phyloP scores from a whole-genome alignment of 2,888 invertebrate species.

The Andrena chrysosceles region DNA sequence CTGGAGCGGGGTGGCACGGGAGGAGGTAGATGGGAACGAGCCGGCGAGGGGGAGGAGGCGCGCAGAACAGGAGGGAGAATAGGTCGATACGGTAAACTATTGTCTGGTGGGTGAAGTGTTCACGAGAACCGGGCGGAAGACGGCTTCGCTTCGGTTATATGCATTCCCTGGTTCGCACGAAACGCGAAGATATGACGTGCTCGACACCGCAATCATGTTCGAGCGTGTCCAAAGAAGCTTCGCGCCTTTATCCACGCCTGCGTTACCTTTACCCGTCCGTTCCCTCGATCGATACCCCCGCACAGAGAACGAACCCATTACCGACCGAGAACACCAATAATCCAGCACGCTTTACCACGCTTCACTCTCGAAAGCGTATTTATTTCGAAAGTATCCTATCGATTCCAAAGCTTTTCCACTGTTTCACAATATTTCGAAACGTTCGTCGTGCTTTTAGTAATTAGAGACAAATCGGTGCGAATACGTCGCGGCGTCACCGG shows the following conservation, averaged over 20 bases:
- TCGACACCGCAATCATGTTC: slow-evolving; percentile 50
- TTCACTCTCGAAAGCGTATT: neutral
- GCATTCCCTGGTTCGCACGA: slow-evolving; percentile 68
- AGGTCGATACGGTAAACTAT: slow-evolving; percentile 82
- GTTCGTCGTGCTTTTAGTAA: too few species aligned
- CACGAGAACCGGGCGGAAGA: slow-evolving; percentile 77
- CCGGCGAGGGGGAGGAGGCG: slow-evolving; percentile 31
- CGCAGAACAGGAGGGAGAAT: slow-evolving; percentile 63
- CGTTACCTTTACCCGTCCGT: slow-evolving; percentile 37
- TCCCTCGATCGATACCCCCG: slow-evolving; percentile 60
- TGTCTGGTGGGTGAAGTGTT: slow-evolving; percentile 79
- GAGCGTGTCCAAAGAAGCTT: slow-evolving; percentile 44
- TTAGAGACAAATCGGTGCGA: neutral
- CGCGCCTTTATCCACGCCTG: slow-evolving; percentile 46
- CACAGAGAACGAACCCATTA: slow-evolving; percentile 16
- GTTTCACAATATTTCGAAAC: neutral
- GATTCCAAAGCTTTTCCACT: neutral
- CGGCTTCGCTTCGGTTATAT: slow-evolving; percentile 70
- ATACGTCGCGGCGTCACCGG: neutral
- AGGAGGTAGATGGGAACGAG: slow-evolving; percentile 63
- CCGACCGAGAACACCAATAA: slow-evolving; percentile 44
- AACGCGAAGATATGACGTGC: slow-evolving; percentile 62
- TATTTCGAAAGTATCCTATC: neutral
- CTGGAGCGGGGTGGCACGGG: slow-evolving; percentile 63
- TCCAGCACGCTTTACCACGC: neutral